A percentile compares a stretch with the other conserved stretches of the same genome.
Evolutionary conservation across 2,113 vertebrate genomes (phyloP).

Genomic region (Aphyosemion australe): DNA sequence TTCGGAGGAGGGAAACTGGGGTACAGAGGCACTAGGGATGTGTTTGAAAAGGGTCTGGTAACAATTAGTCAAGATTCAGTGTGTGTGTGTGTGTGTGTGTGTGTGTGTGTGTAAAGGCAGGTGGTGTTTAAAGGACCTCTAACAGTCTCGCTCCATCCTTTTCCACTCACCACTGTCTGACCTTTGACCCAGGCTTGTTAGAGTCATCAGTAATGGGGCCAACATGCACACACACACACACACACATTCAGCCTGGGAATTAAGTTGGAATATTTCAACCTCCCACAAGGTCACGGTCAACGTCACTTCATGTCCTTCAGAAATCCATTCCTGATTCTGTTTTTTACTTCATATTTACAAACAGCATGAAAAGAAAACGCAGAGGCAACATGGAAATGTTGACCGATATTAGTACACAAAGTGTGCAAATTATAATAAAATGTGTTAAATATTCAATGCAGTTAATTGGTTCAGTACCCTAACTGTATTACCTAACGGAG

Average conservation of each 20-base stretch:
- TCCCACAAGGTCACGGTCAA: conserved; percentile 71
- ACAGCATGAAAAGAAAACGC: no score
- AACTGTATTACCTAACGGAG: no score
- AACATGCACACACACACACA: conserved; percentile 9
- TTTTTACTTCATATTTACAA: no score
- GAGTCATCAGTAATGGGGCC: conserved; percentile 76
- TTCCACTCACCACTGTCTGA: conserved; percentile 74
- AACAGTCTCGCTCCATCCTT: conserved; percentile 73
- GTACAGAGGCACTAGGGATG: conserved; percentile 53
- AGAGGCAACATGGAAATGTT: no score
- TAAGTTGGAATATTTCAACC: conserved; percentile 55
- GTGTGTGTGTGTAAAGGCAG: conserved; percentile 50
- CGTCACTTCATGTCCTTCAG: conserved; percentile 40
- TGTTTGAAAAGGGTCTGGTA: conserved; percentile 75
- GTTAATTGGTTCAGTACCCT: no score
- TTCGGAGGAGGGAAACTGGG: conserved; percentile 47
- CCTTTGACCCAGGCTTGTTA: conserved; percentile 78
- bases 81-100: conserved; percentile 17
- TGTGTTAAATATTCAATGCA: no score
- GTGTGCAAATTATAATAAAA: no score
- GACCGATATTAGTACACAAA: no score
- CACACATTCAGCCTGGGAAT: conserved; percentile 35
- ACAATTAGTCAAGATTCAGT: conserved; percentile 70
- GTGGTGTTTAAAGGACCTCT: conserved; percentile 72
- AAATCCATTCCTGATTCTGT: no score